A percentile compares a stretch with the other conserved stretches of the same genome.
Conservation (phyloP, 2,888 invertebrate species). For the Steromphala cineraria region DNA sequence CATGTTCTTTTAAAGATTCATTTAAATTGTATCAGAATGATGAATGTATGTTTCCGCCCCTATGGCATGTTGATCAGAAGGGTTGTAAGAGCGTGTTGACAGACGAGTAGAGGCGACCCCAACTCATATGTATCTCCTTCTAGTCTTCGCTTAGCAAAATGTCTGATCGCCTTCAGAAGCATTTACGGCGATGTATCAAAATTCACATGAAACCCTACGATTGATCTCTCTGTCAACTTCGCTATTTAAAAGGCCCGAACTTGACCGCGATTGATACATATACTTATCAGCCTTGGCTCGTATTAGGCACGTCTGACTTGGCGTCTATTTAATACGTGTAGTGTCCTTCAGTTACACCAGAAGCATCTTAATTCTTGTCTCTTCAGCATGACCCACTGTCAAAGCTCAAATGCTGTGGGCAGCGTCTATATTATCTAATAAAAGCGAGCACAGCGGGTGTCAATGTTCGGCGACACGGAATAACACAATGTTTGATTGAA, state of each 20-base stretch:
- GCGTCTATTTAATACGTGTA: too few species aligned
- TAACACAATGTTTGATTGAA: conserved; percentile 9
- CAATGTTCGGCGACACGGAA: conserved; percentile 9
- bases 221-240: too few species aligned
- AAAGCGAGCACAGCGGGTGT: neutral
- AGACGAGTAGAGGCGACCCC: neutral
- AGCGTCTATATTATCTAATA: conserved; percentile 3
- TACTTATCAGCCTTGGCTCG: too few species aligned
- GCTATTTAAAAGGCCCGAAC: too few species aligned
- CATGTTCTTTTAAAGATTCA: too few species aligned
- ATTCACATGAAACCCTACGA: neutral
- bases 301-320: too few species aligned
- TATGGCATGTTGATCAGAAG: neutral
- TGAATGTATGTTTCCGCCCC: neutral
- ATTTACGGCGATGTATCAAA: neutral
- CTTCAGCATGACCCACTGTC: neutral
- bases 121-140: neutral
- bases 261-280: too few species aligned
- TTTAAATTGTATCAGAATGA: too few species aligned
- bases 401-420: neutral
- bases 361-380: too few species aligned
- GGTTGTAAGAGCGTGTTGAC: neutral
- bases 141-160: neutral
- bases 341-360: too few species aligned
- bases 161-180: neutral